Evolutionary conservation across 2,888 invertebrate genomes (phyloP).

Genomic region (Sesia bembeciformis): DNA sequence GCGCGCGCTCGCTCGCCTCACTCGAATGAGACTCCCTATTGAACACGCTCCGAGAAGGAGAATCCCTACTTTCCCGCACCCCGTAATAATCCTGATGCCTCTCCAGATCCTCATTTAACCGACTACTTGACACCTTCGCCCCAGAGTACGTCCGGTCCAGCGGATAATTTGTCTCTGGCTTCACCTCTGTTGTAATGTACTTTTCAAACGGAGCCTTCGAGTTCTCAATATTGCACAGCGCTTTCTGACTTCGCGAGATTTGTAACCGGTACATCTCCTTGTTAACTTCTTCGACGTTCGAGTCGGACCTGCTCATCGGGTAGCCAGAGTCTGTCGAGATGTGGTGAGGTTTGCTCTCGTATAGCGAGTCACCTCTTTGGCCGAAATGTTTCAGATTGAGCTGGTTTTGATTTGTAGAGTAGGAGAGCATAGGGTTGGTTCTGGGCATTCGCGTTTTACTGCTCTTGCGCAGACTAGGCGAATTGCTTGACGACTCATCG

Average conservation of each 20-base stretch:
- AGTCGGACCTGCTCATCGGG: conserved; percentile 65
- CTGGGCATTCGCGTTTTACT: conserved; percentile 72
- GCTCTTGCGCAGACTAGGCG: conserved; percentile 66
- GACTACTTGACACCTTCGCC: conserved; percentile 59
- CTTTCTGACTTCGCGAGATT: conserved; percentile 67
- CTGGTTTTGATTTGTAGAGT: conserved; percentile 63
- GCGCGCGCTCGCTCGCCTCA: conserved; percentile 48
- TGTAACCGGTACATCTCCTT: conserved; percentile 70
- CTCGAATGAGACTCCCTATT: conserved; percentile 52
- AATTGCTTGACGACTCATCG: conserved; percentile 64
- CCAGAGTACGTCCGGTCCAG: conserved; percentile 62
- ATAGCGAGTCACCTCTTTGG: conserved; percentile 57
- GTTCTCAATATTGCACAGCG: conserved; percentile 63
- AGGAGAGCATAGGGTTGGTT: conserved; percentile 75
- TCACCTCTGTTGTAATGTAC: conserved; percentile 46
- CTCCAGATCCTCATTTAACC: conserved; percentile 62
- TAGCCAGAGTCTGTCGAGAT: conserved; percentile 62
- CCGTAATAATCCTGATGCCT: conserved; percentile 57
- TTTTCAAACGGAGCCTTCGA: conserved; percentile 57
- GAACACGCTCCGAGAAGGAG: conserved; percentile 43
- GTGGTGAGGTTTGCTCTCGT: conserved; percentile 65
- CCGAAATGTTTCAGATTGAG: conserved; percentile 66
- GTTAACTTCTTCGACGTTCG: conserved; percentile 69
- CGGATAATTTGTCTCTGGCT: conserved; percentile 63
- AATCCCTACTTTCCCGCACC: conserved; percentile 44